Evolutionary conservation across 2,888 invertebrate genomes (phyloP), one percentile per base, ranked within the genome.

Genomic region (Drosophila yooni): DNA sequence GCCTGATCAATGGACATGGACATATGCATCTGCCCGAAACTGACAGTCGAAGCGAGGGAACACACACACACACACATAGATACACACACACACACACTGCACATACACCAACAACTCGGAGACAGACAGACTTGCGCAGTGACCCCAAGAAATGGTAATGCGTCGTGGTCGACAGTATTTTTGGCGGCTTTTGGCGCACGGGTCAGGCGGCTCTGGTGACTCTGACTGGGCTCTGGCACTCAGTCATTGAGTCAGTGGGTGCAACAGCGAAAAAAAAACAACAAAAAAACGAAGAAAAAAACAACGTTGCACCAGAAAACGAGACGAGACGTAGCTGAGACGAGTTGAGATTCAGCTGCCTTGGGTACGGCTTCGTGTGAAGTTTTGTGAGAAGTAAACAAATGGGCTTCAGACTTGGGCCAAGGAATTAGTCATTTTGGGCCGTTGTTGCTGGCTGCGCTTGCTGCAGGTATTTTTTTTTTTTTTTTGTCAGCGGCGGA

Each of bases 61-160:
- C 50, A 56, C 58, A 65, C 29, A 29, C 10, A 29, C 18, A 27
- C 50, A 51, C 58, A 50, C 48, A 61, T 38, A 1, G 21, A 21
- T 1, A 65, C 21, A 54, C 33, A 67, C 66, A 58, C 27, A 52
- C 40, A 40, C 31, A 36, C 6, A 34, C 34, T 36, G 4, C 40
- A 57, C 36, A 40, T 40, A 51, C 43, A 57, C 48, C 46, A 25
- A 46, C 29, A 61, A 33, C n/a, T 21, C 13, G 40, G n/a, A 59
- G 73, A 50, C 57, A 58, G 58, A 66, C 34, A 59, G 50, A 65
- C 69, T 73, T 88, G 85, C 77, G 78, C 88, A 91, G 80, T 91
- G 91, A 91, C 91, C 91, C 91, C 89, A 90, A 83, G 91, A 90
- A 91, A 90, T 91, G 84, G 84, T 84, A 89, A 88, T 91, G 83